Conservation (phyloP, 2,888 invertebrate species). For the Physocephala rufipes region DNA sequence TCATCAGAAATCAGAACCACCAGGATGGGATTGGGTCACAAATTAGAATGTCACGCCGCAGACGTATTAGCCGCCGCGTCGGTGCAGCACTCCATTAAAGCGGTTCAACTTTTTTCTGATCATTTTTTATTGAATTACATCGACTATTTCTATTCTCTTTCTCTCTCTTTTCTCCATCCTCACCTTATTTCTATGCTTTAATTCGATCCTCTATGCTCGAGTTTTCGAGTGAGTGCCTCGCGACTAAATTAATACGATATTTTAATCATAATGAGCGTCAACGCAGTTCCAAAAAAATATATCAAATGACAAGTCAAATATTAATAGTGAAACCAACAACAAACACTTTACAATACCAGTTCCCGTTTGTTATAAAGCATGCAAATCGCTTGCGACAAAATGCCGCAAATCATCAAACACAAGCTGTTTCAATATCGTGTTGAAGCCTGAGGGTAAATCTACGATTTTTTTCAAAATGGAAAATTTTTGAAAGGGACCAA, state of each 20-base stretch:
- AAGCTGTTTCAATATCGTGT: conserved; percentile 24
- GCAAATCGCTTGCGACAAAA: conserved; percentile 19
- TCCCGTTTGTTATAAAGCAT: conserved; percentile 7
- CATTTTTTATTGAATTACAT: background rate
- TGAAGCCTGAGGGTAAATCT: background rate
- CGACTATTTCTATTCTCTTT: background rate
- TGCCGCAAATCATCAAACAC: background rate
- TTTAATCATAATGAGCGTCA: conserved; percentile 37
- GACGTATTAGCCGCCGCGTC: background rate
- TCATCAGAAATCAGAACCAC: conserved; percentile 16
- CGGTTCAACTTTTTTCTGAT: background rate
- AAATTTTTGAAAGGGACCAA: background rate
- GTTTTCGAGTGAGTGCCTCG: background rate
- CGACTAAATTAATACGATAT: conserved; percentile 19
- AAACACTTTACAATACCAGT: background rate
- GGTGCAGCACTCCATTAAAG: background rate
- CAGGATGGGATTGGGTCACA: background rate
- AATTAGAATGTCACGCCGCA: conserved; percentile 16
- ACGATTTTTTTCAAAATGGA: background rate
- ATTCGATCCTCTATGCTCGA: background rate
- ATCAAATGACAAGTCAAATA: conserved; percentile 62
- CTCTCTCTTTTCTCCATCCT: background rate
- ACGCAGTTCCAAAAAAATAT: conserved; percentile 40
- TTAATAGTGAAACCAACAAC: background rate
- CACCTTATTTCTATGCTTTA: background rate